A percentile compares a stretch with the other conserved stretches of the same genome.
phyloP scores from a whole-genome alignment of 2,888 invertebrate genomes.

The Ptycholaimellus sp. region DNA sequence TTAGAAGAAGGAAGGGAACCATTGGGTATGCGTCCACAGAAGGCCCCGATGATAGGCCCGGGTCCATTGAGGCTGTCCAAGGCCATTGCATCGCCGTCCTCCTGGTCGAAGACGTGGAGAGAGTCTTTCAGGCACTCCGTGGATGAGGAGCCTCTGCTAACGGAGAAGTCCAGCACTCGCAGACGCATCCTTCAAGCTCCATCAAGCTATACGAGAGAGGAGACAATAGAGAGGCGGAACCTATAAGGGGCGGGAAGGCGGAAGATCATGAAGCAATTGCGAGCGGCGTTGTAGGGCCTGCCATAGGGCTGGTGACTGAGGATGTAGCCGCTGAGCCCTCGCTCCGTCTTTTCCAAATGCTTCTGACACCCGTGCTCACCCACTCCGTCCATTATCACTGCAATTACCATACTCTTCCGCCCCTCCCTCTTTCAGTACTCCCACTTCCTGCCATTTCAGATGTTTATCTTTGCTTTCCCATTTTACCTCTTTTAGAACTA shows the following conservation, averaged over 20 bases:
- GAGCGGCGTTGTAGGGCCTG: slow-evolving; percentile 5
- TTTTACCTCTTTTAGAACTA: too few relatives aligned
- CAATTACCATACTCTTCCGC: too few relatives aligned
- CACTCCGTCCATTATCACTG: too few relatives aligned
- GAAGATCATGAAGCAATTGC: slow-evolving; percentile 7
- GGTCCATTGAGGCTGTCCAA: slow-evolving; percentile 1
- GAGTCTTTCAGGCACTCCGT: slow-evolving; percentile 6
- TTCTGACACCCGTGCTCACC: too few relatives aligned
- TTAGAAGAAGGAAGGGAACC: too few relatives aligned
- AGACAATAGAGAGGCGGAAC: too few relatives aligned
- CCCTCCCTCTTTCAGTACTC: too few relatives aligned
- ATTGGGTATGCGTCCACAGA: slow-evolving; percentile 6
- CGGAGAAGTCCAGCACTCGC: slow-evolving; percentile 6
- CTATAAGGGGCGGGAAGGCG: slow-evolving; percentile 5
- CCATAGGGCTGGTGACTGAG: slow-evolving; percentile 5
- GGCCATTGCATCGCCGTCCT: neutral
- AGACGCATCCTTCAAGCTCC: slow-evolving; percentile 6
- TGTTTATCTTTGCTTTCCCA: too few relatives aligned
- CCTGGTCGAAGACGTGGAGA: slow-evolving; percentile 6
- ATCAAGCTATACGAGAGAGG: too few relatives aligned
- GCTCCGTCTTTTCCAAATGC: too few relatives aligned
- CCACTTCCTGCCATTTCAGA: too few relatives aligned
- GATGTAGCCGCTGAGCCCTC: too few relatives aligned
- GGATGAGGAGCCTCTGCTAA: slow-evolving; percentile 5
- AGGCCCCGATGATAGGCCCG: slow-evolving; percentile 6